These are phyloP conservation scores for Tetragonula clypearis DNA, from an alignment of 1,140 invertebrate species.

Conservation along the genomic window DNA sequence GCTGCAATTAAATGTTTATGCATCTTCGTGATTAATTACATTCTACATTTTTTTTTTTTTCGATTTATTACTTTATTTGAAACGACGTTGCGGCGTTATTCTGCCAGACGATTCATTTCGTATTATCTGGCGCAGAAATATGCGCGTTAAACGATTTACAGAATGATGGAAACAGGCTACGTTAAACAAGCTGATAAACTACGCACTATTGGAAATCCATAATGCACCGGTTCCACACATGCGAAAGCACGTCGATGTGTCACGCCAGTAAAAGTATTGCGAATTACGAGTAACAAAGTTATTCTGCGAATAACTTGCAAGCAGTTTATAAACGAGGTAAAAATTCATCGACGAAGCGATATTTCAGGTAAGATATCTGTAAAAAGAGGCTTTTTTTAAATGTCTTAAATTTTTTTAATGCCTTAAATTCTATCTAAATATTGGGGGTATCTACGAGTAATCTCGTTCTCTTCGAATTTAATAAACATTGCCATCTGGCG, in stretches of 20 bases:
- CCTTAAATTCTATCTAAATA: too few species aligned
- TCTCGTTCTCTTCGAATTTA: too few species aligned
- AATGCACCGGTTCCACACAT: conserved; percentile 9
- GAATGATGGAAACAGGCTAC: conserved; percentile 6
- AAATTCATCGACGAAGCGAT: neutral
- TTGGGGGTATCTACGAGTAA: too few species aligned
- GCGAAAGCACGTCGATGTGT: neutral
- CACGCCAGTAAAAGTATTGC: conserved; percentile 7
- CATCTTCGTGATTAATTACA: too few species aligned
- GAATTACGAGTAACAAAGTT: neutral
- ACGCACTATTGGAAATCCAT: conserved; percentile 46
- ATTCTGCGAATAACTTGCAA: neutral
- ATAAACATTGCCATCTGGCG: too few species aligned
- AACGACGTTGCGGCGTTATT: neutral
- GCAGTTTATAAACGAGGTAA: neutral
- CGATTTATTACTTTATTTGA: neutral
- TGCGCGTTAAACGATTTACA: neutral
- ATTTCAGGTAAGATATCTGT: neutral
- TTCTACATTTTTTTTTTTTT: too few species aligned
- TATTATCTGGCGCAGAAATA: neutral
- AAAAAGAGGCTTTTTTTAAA: neutral
- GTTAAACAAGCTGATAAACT: conserved; percentile 27
- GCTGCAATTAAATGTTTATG: too few species aligned
- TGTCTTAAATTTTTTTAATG: too few species aligned
- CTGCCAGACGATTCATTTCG: neutral